A percentile compares a stretch with the other conserved stretches of the same genome.
phyloP scores from a whole-genome alignment of 2,113 vertebrate genomes.

The Malurus elegans region DNA sequence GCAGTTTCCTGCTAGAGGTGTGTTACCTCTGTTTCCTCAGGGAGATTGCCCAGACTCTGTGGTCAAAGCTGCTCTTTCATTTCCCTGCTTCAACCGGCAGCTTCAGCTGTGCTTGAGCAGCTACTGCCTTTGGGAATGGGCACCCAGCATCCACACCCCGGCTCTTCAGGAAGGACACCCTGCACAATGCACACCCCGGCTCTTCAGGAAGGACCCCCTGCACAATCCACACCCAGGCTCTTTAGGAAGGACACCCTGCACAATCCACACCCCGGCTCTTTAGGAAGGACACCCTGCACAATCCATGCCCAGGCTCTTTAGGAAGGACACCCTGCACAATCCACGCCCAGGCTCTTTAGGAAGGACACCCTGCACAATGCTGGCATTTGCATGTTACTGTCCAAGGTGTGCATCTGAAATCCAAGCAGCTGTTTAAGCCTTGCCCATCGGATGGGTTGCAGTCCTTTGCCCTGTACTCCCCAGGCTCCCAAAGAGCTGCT shows the following conservation, averaged over 20 bases:
- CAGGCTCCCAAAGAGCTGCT: not conserved
- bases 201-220: no score
- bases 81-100: not conserved
- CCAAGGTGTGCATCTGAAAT: not conserved
- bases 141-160: not conserved
- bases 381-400: rapidly evolving
- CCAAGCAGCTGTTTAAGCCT: not conserved
- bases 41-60: not conserved
- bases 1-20: constrained; percentile 3
- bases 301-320: no score
- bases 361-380: rapidly evolving
- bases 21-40: not conserved
- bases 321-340: no score
- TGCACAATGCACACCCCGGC: no score
- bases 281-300: no score
- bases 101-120: not conserved
- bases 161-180: not conserved
- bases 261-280: no score
- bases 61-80: not conserved
- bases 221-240: no score
- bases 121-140: not conserved
- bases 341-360: no score
- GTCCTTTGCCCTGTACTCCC: not conserved
- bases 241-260: no score
- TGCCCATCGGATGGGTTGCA: not conserved